phyloP scores from a whole-genome alignment of 2,113 vertebrate genomes.

The Lophura nycthemera region DNA sequence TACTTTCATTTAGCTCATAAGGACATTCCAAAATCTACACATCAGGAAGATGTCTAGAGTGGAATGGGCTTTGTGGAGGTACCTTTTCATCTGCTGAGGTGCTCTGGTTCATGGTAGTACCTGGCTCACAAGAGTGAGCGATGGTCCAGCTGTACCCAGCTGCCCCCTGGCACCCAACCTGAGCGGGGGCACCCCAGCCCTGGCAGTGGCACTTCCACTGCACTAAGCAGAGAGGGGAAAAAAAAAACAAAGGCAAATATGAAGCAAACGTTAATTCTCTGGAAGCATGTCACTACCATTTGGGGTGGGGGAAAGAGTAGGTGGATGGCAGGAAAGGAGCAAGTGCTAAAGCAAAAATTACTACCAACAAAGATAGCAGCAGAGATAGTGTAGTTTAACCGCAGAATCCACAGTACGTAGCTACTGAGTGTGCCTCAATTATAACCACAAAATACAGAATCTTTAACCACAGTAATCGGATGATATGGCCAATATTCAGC shows the following conservation, averaged over 20 bases:
- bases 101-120: not conserved
- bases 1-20: not conserved
- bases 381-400: slow-evolving; percentile 57
- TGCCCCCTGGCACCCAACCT: not conserved
- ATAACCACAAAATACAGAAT: slow-evolving; percentile 58
- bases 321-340: not conserved
- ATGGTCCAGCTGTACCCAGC: not conserved
- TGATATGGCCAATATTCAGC: not conserved
- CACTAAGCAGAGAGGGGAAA: not conserved
- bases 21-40: not conserved
- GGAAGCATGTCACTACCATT: not conserved
- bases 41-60: not conserved
- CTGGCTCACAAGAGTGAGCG: not conserved
- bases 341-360: not conserved
- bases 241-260: not conserved
- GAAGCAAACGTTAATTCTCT: not conserved
- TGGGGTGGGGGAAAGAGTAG: not conserved
- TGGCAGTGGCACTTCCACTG: not conserved
- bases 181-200: not conserved
- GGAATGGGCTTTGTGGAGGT: not conserved
- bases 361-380: not conserved
- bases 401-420: slow-evolving; percentile 70
- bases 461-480: slow-evolving; percentile 47
- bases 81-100: not conserved
- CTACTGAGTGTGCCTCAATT: slow-evolving; percentile 42